Evolutionary conservation across 2,113 vertebrate genomes (phyloP).

Genomic region (Nyctibius bracteatus): DNA sequence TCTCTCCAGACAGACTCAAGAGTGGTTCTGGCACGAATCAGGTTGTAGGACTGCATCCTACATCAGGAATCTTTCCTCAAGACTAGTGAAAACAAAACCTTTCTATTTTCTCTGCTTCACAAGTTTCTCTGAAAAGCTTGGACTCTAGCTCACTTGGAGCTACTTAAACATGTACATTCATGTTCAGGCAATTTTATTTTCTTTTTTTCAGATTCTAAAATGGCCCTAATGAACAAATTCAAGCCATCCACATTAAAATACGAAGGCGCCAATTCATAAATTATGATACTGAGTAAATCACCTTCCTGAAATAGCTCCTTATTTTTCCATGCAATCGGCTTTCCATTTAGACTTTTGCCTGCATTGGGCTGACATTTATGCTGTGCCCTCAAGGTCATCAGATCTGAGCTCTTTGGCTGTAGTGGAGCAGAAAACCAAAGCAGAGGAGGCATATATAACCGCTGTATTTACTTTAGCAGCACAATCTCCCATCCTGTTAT

Average conservation of each 20-base stretch:
- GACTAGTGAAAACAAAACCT: neutral
- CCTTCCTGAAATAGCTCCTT: neutral
- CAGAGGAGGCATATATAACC: neutral
- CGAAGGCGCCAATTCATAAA: neutral
- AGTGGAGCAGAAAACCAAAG: conserved; percentile 31
- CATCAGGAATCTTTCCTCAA: neutral
- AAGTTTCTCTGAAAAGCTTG: neutral
- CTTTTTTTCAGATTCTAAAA: neutral
- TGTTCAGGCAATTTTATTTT: neutral
- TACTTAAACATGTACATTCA: neutral
- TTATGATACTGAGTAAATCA: neutral
- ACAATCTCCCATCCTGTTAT: neutral
- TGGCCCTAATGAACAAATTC: neutral
- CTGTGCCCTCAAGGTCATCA: conserved; percentile 21
- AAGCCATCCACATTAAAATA: neutral
- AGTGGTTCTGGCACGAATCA: neutral
- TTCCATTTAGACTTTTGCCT: neutral
- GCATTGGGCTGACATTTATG: neutral
- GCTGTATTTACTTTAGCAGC: conserved; percentile 16
- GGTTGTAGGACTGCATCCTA: neutral
- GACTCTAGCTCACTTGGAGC: neutral
- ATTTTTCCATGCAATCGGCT: neutral
- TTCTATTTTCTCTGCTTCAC: neutral
- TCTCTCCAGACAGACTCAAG: neutral
- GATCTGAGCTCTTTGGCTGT: neutral